A percentile compares a stretch with the other conserved stretches of the same genome.
Conservation (phyloP, 92 coral and sea anemone species). For the Desmophyllum pertusum region DNA sequence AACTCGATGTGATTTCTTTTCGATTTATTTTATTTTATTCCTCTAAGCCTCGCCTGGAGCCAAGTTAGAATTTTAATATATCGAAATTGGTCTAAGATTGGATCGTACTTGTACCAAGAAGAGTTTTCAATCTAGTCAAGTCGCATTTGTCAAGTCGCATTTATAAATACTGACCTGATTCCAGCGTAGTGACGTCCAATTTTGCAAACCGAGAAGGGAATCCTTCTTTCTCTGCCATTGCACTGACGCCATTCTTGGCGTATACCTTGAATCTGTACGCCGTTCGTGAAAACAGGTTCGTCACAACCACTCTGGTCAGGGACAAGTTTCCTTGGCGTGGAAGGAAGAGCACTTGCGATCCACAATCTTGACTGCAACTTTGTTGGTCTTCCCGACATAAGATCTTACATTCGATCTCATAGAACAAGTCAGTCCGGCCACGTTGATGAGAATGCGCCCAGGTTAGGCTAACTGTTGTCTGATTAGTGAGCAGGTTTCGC, state of each 20-base stretch:
- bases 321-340: conserved; percentile 31
- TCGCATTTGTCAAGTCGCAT: too few species aligned
- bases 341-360: conserved; percentile 32
- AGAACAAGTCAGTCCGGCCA: conserved; percentile 46
- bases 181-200: conserved; percentile 52
- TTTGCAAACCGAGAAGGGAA: conserved; percentile 38
- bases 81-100: too few species aligned
- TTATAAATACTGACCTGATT: too few species aligned
- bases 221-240: conserved; percentile 56
- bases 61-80: too few species aligned
- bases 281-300: conserved; percentile 51
- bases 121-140: too few species aligned
- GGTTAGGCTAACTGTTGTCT: conserved; percentile 54
- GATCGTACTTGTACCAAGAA: too few species aligned
- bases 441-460: conserved; percentile 58
- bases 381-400: conserved; percentile 51
- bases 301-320: conserved; percentile 56
- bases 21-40: too few species aligned
- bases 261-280: conserved; percentile 57
- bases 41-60: too few species aligned
- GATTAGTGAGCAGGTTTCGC: conserved; percentile 26
- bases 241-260: conserved; percentile 69
- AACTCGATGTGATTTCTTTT: too few species aligned
- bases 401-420: conserved; percentile 62
- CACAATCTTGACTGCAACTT: conserved; percentile 48